A percentile compares a stretch with the other conserved stretches of the same genome.
Conservation (phyloP, 2,113 vertebrate species). For the Anser brachyrhynchus region DNA sequence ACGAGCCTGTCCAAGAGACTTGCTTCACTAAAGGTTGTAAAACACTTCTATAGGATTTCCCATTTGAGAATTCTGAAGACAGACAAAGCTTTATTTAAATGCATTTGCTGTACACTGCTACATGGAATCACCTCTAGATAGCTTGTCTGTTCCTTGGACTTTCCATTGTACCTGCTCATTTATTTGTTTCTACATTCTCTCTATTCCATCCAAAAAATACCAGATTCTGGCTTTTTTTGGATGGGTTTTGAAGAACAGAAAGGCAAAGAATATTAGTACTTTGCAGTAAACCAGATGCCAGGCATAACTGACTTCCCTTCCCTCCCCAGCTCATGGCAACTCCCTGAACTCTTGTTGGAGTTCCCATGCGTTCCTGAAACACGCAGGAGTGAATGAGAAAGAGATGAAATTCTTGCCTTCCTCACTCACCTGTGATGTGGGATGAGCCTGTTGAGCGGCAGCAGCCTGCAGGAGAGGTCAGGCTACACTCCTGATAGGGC, state of each 20-base stretch:
- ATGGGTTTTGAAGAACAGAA: background rate
- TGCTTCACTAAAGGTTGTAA: background rate
- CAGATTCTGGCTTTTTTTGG: background rate
- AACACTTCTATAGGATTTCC: background rate
- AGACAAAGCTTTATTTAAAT: background rate
- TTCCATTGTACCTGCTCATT: background rate
- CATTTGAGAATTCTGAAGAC: background rate
- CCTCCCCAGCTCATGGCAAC: background rate
- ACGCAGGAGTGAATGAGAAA: background rate
- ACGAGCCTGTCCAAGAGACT: background rate
- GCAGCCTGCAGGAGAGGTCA: rapidly evolving
- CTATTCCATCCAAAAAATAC: background rate
- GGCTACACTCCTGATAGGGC: background rate
- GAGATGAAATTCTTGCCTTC: background rate
- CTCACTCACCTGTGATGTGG: background rate
- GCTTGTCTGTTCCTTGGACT: background rate
- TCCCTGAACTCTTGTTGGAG: background rate
- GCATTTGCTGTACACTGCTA: background rate
- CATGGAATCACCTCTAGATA: background rate
- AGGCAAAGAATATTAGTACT: background rate
- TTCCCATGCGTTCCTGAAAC: background rate
- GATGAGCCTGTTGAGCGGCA: background rate
- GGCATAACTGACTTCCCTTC: background rate
- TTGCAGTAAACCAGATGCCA: background rate
- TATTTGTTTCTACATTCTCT: background rate